A percentile compares a stretch with the other conserved stretches of the same genome.
These are phyloP conservation scores for Mythimna impura DNA, from an alignment of 2,888 invertebrate genomes.

Conservation along the genomic window DNA sequence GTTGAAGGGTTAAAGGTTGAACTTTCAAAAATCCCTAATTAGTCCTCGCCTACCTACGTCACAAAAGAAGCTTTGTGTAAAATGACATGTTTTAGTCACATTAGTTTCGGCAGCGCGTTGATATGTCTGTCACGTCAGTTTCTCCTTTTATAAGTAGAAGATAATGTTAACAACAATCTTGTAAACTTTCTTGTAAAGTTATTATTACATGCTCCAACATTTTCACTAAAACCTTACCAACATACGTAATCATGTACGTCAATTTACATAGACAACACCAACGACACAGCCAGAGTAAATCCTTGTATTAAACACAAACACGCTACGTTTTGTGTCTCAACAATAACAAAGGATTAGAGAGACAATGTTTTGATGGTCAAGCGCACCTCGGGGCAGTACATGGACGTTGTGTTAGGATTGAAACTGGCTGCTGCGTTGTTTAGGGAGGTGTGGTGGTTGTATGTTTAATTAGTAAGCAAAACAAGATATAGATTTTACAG, in stretches of 20 bases:
- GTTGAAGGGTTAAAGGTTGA: no score
- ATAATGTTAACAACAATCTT: no score
- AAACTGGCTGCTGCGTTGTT: slow-evolving; percentile 2
- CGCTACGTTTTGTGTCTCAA: slow-evolving; percentile 31
- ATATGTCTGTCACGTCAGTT: no score
- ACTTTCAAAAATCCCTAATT: no score
- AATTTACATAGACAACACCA: neutral
- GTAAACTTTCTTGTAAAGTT: no score
- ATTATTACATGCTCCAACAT: neutral
- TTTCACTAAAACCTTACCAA: neutral
- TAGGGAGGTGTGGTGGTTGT: neutral
- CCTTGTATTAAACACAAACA: slow-evolving; percentile 59
- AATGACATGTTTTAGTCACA: no score
- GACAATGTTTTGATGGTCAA: slow-evolving; percentile 54
- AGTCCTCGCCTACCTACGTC: no score
- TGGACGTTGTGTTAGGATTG: slow-evolving; percentile 22
- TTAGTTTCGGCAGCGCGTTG: no score
- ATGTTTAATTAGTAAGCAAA: slow-evolving; percentile 10
- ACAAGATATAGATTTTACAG: neutral
- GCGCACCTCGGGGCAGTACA: slow-evolving; percentile 41
- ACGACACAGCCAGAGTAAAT: slow-evolving; percentile 30
- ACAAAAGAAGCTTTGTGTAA: no score
- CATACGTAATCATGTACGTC: neutral
- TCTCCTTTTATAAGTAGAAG: no score
- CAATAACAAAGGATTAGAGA: slow-evolving; percentile 28